Evolutionary conservation across 1,140 invertebrate genomes (phyloP).

Genomic region (Drosophila miranda): DNA sequence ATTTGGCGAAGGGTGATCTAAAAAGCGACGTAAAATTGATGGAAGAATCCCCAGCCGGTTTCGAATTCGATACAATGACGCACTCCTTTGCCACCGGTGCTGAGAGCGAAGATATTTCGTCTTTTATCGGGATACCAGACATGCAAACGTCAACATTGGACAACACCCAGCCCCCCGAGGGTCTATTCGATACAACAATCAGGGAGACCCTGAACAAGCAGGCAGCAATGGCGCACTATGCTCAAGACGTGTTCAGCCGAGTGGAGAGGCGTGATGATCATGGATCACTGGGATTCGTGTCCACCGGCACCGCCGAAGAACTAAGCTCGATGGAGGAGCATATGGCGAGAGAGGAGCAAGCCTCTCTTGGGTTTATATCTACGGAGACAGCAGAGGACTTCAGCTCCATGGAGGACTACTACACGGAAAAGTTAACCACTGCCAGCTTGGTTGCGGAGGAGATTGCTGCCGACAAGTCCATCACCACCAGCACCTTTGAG

Average conservation of each 20-base stretch:
- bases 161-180: constrained; percentile 59
- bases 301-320: constrained; percentile 74
- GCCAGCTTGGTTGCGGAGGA: constrained; percentile 64
- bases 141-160: constrained; percentile 55
- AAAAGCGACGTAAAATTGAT: constrained; percentile 83
- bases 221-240: constrained; percentile 71
- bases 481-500: constrained; percentile 55
- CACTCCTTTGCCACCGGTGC: constrained; percentile 18
- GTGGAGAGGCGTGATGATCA: constrained; percentile 64
- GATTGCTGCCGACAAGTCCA: constrained; percentile 52
- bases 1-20: constrained; percentile 86
- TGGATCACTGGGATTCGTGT: constrained; percentile 71
- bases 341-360: constrained; percentile 69
- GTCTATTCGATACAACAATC: constrained; percentile 65
- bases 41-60: constrained; percentile 88
- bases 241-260: constrained; percentile 54
- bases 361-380: constrained; percentile 71
- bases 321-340: constrained; percentile 75
- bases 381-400: constrained; percentile 78
- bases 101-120: constrained; percentile 61
- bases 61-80: constrained; percentile 85
- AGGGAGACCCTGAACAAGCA: constrained; percentile 69
- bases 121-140: constrained; percentile 71
- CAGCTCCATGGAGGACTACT: constrained; percentile 79
- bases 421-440: constrained; percentile 65